phyloP scores from a whole-genome alignment of 2,113 vertebrate genomes.

The Emydura subglobosa region DNA sequence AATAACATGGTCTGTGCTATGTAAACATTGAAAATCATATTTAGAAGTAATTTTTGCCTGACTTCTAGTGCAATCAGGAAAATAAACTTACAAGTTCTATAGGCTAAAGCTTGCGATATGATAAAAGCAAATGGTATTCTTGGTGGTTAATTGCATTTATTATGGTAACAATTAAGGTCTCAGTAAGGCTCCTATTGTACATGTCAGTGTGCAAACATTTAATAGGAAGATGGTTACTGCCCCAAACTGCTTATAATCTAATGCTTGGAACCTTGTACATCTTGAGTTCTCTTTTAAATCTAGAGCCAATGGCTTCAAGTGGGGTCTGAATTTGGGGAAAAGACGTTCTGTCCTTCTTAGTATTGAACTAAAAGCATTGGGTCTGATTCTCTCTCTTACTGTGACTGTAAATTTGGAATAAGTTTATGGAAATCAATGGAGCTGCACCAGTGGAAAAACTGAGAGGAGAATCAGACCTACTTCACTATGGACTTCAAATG shows the following conservation, averaged over 20 bases:
- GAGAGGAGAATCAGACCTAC: not conserved
- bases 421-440: not conserved
- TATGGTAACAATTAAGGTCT: not conserved
- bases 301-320: not conserved
- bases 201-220: not conserved
- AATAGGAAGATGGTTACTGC: not conserved
- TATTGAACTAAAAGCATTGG: not conserved
- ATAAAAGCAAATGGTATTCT: not conserved
- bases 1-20: not conserved
- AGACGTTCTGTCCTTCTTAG: not conserved
- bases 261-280: not conserved
- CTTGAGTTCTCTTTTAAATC: not conserved
- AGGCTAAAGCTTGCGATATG: not conserved
- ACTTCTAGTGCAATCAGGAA: not conserved
- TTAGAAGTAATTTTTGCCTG: not conserved
- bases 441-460: not conserved
- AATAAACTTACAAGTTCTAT: not conserved
- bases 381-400: not conserved
- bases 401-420: accelerated
- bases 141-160: not conserved
- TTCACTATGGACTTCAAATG: not conserved
- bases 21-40: not conserved
- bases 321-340: not conserved
- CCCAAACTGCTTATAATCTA: not conserved
- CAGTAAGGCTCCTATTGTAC: not conserved